Percentiles rank a stretch among this genome's conserved stretches.
Conservation (phyloP, 2,797 vertebrate species). For the Acanthurus leucopareius region DNA sequence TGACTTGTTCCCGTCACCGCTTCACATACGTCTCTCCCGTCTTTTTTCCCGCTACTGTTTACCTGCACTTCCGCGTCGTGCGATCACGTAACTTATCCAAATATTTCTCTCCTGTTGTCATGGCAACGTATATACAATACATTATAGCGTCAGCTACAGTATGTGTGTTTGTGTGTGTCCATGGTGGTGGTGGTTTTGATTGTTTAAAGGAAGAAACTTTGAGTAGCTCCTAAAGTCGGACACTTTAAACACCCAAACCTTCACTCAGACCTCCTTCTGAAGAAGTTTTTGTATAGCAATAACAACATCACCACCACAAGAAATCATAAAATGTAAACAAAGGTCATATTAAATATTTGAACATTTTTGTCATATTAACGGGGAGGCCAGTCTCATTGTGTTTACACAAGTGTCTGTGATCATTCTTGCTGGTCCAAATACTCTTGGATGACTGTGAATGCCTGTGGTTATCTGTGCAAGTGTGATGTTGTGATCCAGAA, state of each 20-base stretch:
- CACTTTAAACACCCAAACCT: neutral
- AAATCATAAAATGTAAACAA: constrained; percentile 1
- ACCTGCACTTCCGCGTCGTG: too few species aligned
- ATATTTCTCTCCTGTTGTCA: too few species aligned
- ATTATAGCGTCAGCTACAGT: too few species aligned
- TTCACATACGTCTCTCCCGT: too few species aligned
- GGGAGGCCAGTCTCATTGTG: neutral
- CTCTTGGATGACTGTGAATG: neutral
- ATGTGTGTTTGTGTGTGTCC: neutral
- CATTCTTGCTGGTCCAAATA: neutral
- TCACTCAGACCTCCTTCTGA: neutral
- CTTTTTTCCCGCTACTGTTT: too few species aligned
- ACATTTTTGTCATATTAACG: neutral
- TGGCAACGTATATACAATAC: too few species aligned
- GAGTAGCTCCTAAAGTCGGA: neutral
- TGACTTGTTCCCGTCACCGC: too few species aligned
- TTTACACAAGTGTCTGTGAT: neutral
- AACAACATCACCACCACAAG: neutral
- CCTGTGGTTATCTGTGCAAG: constrained; percentile 17
- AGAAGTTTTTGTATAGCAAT: neutral
- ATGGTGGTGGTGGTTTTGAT: neutral
- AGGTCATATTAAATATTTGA: neutral
- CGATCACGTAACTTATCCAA: too few species aligned
- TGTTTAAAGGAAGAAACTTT: neutral
- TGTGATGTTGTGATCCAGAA: constrained; percentile 37